Percentiles rank a stretch among this genome's conserved stretches.
These are phyloP conservation scores for Shinisaurus crocodilurus DNA, from an alignment of 2,113 vertebrate genomes.

Conservation along the genomic window DNA sequence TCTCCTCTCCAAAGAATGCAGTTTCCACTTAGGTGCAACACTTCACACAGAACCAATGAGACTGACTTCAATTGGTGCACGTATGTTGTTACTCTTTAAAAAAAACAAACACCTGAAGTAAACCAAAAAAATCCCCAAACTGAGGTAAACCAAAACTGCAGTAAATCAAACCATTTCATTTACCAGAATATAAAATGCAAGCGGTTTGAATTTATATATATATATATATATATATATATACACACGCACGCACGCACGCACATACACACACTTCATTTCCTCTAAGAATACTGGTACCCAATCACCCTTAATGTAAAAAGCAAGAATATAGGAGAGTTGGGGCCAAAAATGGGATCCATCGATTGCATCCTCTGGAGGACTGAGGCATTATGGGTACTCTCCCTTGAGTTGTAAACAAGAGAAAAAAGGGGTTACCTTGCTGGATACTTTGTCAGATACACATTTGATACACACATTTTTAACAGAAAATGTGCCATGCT, in stretches of 20 bases:
- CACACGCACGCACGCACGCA: too few species aligned
- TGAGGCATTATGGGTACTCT: too few species aligned
- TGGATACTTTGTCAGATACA: neutral
- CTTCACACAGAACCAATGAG: neutral
- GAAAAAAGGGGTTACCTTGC: neutral
- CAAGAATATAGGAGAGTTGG: neutral
- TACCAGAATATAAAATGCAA: neutral
- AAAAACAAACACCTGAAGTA: neutral
- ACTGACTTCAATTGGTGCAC: neutral
- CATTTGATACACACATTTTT: neutral
- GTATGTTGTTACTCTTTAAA: too few species aligned
- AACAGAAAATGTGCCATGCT: neutral
- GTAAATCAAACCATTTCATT: neutral
- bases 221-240: too few species aligned
- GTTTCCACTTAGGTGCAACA: neutral
- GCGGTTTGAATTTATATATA: too few species aligned
- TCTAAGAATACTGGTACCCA: neutral
- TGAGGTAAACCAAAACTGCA: neutral
- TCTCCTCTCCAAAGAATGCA: neutral
- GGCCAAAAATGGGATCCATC: neutral
- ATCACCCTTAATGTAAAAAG: neutral
- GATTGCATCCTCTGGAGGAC: neutral
- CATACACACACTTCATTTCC: neutral
- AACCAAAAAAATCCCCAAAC: neutral
- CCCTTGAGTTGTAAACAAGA: neutral